These are phyloP conservation scores for Acanthisitta chloris DNA, from an alignment of 2,113 vertebrate genomes.

Conservation along the genomic window DNA sequence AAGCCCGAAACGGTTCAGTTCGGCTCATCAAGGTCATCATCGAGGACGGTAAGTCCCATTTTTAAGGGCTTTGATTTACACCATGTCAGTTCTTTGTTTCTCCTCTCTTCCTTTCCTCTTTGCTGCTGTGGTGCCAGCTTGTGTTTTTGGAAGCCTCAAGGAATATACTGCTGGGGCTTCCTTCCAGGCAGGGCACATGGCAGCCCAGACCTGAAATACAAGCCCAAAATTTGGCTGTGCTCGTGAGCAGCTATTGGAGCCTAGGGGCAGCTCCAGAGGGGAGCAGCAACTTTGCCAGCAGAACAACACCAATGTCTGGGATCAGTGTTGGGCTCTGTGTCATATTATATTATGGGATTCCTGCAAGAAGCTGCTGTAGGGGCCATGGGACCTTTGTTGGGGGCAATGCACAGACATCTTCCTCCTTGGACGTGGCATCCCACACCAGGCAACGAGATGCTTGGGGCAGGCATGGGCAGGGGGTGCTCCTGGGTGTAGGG, in stretches of 20 bases:
- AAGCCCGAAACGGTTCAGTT: constrained; percentile 86
- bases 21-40: constrained; percentile 95
- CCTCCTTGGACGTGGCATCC: background rate
- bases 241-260: background rate
- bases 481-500: too few species aligned
- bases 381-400: fast-evolving
- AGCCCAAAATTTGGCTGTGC: background rate
- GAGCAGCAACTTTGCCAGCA: background rate
- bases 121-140: fast-evolving
- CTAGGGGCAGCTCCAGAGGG: background rate
- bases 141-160: background rate
- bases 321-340: background rate
- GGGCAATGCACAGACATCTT: background rate
- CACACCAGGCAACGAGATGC: background rate
- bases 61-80: background rate
- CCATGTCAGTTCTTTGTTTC: background rate
- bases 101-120: background rate
- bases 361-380: background rate
- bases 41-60: constrained; percentile 85
- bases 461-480: background rate
- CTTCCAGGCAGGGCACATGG: background rate
- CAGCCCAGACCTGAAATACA: background rate
- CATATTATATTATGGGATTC: background rate
- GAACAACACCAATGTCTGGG: fast-evolving
- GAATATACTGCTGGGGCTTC: background rate